Evolutionary conservation across 92 coral and sea anemone genomes (phyloP).

Genomic region (Metridium senile): DNA sequence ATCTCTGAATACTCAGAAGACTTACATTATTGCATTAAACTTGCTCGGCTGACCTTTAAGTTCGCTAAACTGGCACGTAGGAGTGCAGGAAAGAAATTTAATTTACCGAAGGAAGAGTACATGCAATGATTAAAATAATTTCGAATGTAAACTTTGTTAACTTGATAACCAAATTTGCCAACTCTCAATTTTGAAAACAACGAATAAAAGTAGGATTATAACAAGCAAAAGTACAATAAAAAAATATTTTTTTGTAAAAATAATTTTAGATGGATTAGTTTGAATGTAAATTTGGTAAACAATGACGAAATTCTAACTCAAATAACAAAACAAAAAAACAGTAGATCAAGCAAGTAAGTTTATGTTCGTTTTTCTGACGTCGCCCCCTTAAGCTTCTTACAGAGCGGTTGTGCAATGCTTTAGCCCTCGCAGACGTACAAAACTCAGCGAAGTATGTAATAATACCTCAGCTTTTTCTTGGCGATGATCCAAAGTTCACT

Average conservation of each 20-base stretch:
- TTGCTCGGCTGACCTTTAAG: too few species aligned
- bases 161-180: too few species aligned
- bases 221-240: not conserved
- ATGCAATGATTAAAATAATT: too few species aligned
- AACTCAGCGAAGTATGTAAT: not conserved
- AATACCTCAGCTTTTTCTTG: not conserved
- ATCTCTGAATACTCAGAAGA: too few species aligned
- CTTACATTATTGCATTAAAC: too few species aligned
- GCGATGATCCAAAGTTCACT: slow-evolving; percentile 34
- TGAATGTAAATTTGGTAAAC: not conserved
- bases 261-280: not conserved
- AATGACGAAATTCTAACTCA: not conserved
- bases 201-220: not conserved
- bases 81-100: too few species aligned
- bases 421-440: not conserved
- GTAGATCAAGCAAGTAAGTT: not conserved
- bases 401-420: not conserved
- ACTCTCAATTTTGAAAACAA: too few species aligned
- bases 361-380: slow-evolving; percentile 3
- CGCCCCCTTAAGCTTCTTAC: slow-evolving; percentile 1
- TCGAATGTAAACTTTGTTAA: too few species aligned
- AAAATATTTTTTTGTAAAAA: too few species aligned
- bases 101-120: too few species aligned
- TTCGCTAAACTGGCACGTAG: too few species aligned
- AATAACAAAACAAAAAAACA: not conserved